phyloP scores from a whole-genome alignment of 2,888 invertebrate species.

The Nomada hirtipes region DNA sequence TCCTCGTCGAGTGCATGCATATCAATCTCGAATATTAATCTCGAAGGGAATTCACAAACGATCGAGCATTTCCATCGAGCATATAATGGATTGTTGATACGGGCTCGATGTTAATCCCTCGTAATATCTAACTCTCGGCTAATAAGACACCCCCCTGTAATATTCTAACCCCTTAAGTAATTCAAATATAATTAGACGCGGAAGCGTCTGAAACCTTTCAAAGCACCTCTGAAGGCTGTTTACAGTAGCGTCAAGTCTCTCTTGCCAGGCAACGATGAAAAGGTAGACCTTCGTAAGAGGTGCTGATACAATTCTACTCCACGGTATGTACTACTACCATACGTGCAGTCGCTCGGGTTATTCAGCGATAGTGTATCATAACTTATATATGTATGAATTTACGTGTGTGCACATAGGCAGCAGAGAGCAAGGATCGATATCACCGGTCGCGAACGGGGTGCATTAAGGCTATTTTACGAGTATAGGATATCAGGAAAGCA shows the following conservation, averaged over 20 bases:
- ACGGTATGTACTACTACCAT: slow-evolving; percentile 5
- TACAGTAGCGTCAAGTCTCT: slow-evolving; percentile 17
- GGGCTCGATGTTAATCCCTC: background rate
- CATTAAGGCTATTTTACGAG: slow-evolving; percentile 76
- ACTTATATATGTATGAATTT: background rate
- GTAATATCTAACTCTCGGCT: background rate
- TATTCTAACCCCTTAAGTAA: slow-evolving; percentile 21
- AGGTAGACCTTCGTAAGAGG: slow-evolving; percentile 50
- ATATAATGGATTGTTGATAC: background rate
- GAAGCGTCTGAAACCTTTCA: slow-evolving; percentile 13
- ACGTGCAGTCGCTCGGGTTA: slow-evolving; percentile 11
- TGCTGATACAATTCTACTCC: slow-evolving; percentile 44
- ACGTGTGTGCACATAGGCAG: slow-evolving; percentile 28
- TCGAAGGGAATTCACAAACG: background rate
- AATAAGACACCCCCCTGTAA: background rate
- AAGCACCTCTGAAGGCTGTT: slow-evolving; percentile 34
- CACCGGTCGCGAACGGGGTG: slow-evolving; percentile 59
- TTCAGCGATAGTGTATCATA: background rate
- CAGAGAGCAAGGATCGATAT: slow-evolving; percentile 70
- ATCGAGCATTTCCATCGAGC: too few species aligned
- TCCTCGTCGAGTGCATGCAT: too few species aligned
- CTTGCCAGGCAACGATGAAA: slow-evolving; percentile 13
- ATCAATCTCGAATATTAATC: background rate
- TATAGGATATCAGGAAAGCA: slow-evolving; percentile 76
- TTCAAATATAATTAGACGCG: slow-evolving; percentile 28